Percentiles rank a stretch among this genome's conserved stretches.
phyloP scores from a whole-genome alignment of 2,888 invertebrate species.

The Eupithecia centaureata region DNA sequence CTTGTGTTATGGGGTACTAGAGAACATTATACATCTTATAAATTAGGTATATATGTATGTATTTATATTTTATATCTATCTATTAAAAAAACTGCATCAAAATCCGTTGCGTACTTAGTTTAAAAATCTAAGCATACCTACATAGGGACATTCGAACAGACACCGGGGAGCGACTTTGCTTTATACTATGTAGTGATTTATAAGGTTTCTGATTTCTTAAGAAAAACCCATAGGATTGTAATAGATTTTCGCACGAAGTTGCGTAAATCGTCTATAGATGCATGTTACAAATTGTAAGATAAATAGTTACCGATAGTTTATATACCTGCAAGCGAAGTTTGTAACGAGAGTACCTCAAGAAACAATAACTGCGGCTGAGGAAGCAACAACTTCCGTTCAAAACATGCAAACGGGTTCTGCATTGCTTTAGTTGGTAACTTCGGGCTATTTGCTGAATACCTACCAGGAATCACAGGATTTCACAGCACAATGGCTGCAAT shows the following conservation, averaged over 20 bases:
- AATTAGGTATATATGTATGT: too few species aligned
- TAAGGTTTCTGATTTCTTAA: too few species aligned
- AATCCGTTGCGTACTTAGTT: too few species aligned
- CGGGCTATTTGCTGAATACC: not conserved
- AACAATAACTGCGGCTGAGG: not conserved
- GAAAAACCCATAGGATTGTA: not conserved
- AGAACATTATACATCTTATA: too few species aligned
- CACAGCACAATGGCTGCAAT: slow-evolving; percentile 1
- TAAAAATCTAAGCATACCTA: too few species aligned
- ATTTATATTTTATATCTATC: too few species aligned
- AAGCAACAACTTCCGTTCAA: not conserved
- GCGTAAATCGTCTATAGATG: too few species aligned
- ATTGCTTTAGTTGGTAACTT: slow-evolving; percentile 3
- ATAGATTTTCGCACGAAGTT: not conserved
- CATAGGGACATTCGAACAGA: too few species aligned
- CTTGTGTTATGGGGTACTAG: too few species aligned
- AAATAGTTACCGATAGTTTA: not conserved
- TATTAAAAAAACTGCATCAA: too few species aligned
- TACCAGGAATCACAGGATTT: not conserved
- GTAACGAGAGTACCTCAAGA: not conserved
- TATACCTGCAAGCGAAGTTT: slow-evolving; percentile 1
- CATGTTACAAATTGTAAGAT: not conserved
- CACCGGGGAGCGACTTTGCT: too few species aligned
- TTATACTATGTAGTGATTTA: too few species aligned
- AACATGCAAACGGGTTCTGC: not conserved